These are phyloP conservation scores for Larimichthys polyactis DNA, from an alignment of 2,113 vertebrate genomes.

Conservation along the genomic window DNA sequence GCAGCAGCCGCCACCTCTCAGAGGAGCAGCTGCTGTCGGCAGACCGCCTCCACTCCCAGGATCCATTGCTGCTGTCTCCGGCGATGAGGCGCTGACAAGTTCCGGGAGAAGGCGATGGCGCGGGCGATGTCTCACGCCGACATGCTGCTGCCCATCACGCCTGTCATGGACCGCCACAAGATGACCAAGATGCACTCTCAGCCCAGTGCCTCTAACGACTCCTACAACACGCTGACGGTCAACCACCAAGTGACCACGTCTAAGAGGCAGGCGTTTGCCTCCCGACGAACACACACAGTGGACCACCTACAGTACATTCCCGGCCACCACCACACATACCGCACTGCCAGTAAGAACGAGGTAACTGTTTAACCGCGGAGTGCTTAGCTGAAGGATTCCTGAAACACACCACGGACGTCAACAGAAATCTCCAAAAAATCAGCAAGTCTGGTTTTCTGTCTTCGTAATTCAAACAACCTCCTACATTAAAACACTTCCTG, in stretches of 20 bases:
- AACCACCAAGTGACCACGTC: constrained; percentile 86
- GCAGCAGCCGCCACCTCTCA: constrained; percentile 89
- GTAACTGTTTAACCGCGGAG: constrained; percentile 92
- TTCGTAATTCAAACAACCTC: constrained; percentile 47
- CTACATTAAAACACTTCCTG: constrained; percentile 57
- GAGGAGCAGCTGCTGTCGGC: constrained; percentile 95
- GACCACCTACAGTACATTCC: constrained; percentile 97
- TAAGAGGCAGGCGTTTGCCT: constrained; percentile 97
- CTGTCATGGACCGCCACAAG: constrained; percentile 93
- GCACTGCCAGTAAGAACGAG: constrained; percentile 97
- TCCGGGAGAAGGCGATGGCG: constrained; percentile 93
- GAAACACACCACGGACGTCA: constrained; percentile 1
- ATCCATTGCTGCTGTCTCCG: constrained; percentile 96
- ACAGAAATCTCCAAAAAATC: constrained; percentile 24
- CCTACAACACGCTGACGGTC: constrained; percentile 93
- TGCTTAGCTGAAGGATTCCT: constrained; percentile 15
- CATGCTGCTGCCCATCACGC: constrained; percentile 93
- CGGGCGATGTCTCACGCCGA: constrained; percentile 95
- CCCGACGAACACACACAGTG: constrained; percentile 95
- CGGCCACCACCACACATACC: constrained; percentile 91
- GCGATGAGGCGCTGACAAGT: constrained; percentile 90
- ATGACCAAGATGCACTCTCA: constrained; percentile 98
- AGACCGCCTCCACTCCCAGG: constrained; percentile 96
- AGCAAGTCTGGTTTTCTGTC: constrained; percentile 28
- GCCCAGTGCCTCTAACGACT: constrained; percentile 93